These are phyloP conservation scores for Stictocephala bisonia DNA, from an alignment of 2,888 invertebrate genomes.

Conservation along the genomic window DNA sequence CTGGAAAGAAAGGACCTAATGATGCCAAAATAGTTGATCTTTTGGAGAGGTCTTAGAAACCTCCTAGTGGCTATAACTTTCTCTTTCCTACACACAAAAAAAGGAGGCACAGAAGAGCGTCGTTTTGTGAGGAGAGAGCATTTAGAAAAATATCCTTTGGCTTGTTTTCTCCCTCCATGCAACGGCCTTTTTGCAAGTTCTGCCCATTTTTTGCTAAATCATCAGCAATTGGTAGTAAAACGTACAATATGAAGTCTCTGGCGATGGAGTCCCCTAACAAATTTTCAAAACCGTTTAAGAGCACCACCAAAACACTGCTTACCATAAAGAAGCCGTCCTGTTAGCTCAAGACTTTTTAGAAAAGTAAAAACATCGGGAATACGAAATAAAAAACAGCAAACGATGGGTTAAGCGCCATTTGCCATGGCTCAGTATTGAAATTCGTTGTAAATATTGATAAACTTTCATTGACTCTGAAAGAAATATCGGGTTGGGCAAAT, in stretches of 20 bases:
- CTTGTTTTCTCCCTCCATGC: background rate
- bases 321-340: conserved; percentile 5
- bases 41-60: conserved; percentile 10
- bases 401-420: background rate
- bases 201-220: conserved; percentile 15
- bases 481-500: conserved; percentile 2
- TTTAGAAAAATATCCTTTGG: conserved; percentile 7
- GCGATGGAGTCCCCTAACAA: too few relatives aligned
- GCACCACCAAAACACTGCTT: conserved; percentile 1
- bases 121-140: conserved; percentile 7
- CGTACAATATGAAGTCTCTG: background rate
- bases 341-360: conserved; percentile 3
- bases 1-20: background rate
- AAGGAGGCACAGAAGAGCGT: background rate
- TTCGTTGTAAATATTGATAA: conserved; percentile 1
- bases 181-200: conserved; percentile 9
- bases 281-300: conserved; percentile 1
- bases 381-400: background rate
- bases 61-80: background rate
- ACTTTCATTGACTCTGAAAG: background rate
- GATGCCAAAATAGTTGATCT: too few relatives aligned
- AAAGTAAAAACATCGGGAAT: background rate
- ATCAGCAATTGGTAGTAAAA: background rate
- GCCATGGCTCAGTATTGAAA: background rate
- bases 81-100: background rate